A percentile compares a stretch with the other conserved stretches of the same genome.
Evolutionary conservation across 1,140 invertebrate genomes (phyloP).

Genomic region (Lerema accius): DNA sequence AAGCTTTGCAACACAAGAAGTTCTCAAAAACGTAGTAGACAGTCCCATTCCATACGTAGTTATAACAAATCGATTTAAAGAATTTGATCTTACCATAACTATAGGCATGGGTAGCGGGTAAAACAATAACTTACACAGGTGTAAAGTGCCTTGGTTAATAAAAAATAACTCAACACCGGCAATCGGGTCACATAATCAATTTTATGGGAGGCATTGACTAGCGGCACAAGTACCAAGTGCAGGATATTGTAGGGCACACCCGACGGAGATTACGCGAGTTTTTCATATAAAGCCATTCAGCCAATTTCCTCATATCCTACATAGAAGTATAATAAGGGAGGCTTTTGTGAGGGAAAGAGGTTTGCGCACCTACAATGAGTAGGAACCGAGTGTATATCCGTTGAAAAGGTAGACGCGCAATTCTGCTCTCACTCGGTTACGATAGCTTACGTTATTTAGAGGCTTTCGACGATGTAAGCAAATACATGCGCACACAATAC

Average conservation of each 20-base stretch:
- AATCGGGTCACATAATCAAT: slow-evolving; percentile 25
- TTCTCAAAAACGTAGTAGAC: too few relatives aligned
- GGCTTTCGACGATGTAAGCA: slow-evolving; percentile 56
- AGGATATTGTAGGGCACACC: slow-evolving; percentile 69
- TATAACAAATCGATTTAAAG: too few relatives aligned
- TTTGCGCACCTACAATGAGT: slow-evolving; percentile 73
- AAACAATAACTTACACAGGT: too few relatives aligned
- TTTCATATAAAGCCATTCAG: slow-evolving; percentile 80
- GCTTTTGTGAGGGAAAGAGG: slow-evolving; percentile 77
- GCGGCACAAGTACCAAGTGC: slow-evolving; percentile 56
- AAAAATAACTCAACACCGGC: not conserved
- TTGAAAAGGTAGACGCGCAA: slow-evolving; percentile 66
- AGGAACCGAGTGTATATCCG: slow-evolving; percentile 59
- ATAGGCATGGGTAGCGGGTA: too few relatives aligned
- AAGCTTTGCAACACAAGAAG: too few relatives aligned
- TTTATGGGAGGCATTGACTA: slow-evolving; percentile 24
- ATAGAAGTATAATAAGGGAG: slow-evolving; percentile 76
- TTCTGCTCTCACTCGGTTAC: slow-evolving; percentile 61
- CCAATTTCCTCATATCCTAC: slow-evolving; percentile 81
- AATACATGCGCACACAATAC: slow-evolving; percentile 49
- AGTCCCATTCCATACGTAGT: too few relatives aligned
- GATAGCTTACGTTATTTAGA: slow-evolving; percentile 70
- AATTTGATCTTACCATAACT: too few relatives aligned
- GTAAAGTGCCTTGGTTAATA: too few relatives aligned
- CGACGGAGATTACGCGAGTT: slow-evolving; percentile 75